Evolutionary conservation across 2,113 vertebrate genomes (phyloP), one percentile per base, ranked within the genome.

Genomic region (Illadopsis cleaveri): DNA sequence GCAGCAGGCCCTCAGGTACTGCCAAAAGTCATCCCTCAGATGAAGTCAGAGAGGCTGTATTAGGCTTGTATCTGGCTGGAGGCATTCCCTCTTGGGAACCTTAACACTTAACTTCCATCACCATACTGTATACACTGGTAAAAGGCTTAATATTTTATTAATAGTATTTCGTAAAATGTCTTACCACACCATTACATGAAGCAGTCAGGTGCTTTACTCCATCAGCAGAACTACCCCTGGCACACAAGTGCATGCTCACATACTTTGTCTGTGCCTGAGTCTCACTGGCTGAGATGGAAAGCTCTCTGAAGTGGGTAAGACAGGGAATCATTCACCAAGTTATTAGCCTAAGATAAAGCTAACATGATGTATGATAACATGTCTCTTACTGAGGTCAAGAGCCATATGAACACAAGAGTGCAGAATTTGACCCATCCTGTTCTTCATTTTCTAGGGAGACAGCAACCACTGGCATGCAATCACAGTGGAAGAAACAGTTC

Each of bases 131-230:
- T 33, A 79, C 24, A 51, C 16, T 71, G 53, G 18, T 35, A 71
- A 90, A 94, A 82, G 30, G 14, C 33, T 57, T 71, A 90, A 58
- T 88, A 76, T 50, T 94, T 87, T 82, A 82, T 54, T 79, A 58
- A 82, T 3, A 68, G 7, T 18, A 82, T 79, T 84, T 75, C 75
- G 79, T 12, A 27, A 75, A 62, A 20, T 66, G 62, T 84, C 82
- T 85, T 38, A 66, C 45, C 47, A 73, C 50, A 24, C 2, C 0
- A 0, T 48, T 66, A 86, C 18, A 53, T 35, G 71, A 75, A 73
- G 51, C 31, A 84, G 64, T 9, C 70, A 77, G 54, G 38, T 35
- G 11, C 31, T 91, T 57, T 66, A 33, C 12, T 78, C 60, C 30
- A 44, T 47, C 13, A 79, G 33, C 57, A 81, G 30, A 78, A 33